Base-by-base conservation (phyloP, 64 coral and sea anemone species). In the Trachythela sp. region DNA sequence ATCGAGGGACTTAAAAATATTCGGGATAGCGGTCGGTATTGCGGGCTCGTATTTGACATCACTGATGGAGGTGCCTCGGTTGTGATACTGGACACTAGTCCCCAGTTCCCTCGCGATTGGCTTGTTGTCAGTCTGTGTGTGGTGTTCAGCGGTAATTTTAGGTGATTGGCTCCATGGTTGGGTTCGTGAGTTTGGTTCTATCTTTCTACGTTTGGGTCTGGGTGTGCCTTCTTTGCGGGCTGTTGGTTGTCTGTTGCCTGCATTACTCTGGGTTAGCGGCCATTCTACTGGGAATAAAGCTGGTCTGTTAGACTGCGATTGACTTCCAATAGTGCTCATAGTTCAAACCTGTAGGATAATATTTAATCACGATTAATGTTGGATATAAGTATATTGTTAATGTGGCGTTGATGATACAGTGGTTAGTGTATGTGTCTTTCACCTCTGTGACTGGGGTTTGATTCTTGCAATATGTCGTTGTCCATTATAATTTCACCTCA, bases 241-340 rank as follows among this genome's bases (percentile, higher is more conserved):
- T 80, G 75, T 30, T 17, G 30, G 15, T 15, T 35, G 75, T 13
- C 34, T 37, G 75, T 80, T 80, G 31, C 75, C 37, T 35, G 37
- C 37, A 18, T 30, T 7, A 9, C 6, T 39, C 37, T 35, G 37
- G 20, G 26, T 80, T 30, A 80, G 75, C 4, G 75, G 75, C 75
- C 75, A 80, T 80, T 80, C 75, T 29, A 80, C 75, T 35, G 75
- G 75, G 20, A 80, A 80, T 18, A 80, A 64, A 6, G 56, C 56
- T 26, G 56, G 56, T 2, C 56, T 20, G 20, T 20, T 64, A 64
- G 24, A 20, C 11, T 45, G 42, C 20, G 56, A n/a, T 27, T 20
- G 24, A 27, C 8, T 64, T n/a, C 56, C 56, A 64, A 64, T 5
- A 64, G 56, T 64, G 56, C 24, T 64, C 56, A 64, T 64, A 18